Conservation (phyloP, 2,797 vertebrate genomes). For the Girardinus metallicus region DNA sequence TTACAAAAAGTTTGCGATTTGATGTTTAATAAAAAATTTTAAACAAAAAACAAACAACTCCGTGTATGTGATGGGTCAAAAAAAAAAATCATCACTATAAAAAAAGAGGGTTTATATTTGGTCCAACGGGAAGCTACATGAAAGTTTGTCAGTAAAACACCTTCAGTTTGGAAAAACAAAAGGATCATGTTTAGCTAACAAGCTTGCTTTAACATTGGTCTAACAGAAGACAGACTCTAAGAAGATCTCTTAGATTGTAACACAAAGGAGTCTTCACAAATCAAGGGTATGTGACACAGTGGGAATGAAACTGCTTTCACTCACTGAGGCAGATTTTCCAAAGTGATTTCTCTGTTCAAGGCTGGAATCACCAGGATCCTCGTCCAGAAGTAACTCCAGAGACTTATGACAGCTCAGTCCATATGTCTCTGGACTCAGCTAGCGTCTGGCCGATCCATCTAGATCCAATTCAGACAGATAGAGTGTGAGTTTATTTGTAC, state of each 20-base stretch:
- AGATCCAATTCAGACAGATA: not conserved
- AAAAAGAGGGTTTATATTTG: not conserved
- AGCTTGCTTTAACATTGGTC: not conserved
- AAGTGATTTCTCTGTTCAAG: not conserved
- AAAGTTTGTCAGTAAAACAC: not conserved
- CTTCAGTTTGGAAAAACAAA: not conserved
- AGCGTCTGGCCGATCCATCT: not conserved
- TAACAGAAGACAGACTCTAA: not conserved
- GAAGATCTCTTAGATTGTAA: not conserved
- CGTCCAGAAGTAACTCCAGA: not conserved
- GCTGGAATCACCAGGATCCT: not conserved
- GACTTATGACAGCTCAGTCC: not conserved
- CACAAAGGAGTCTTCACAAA: not conserved
- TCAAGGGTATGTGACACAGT: not conserved
- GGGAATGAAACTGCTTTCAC: not conserved
- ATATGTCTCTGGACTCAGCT: not conserved
- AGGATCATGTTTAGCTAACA: not conserved
- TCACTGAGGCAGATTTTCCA: not conserved
- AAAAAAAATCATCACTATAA: not conserved
- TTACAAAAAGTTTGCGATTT: not conserved
- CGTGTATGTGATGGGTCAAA: not conserved
- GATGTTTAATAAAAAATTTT: not conserved
- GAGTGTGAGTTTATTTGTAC: not conserved
- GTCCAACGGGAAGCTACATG: not conserved
- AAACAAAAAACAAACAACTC: not conserved